Conservation (phyloP, 2,797 vertebrate species). For the Gallinago stenura region DNA sequence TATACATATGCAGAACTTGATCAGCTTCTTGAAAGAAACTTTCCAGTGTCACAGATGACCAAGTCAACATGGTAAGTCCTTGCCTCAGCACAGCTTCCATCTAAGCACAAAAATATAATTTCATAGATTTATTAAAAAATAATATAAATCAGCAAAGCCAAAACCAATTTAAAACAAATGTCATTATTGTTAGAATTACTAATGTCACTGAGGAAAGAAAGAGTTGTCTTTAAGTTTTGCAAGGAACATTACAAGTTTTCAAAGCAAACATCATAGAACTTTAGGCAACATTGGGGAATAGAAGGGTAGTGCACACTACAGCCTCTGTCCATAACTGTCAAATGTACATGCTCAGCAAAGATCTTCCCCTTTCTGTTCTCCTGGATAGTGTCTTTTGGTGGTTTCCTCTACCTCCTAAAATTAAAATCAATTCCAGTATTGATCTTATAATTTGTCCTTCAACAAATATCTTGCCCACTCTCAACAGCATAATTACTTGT, state of each 20-base stretch:
- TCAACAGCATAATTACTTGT: not conserved
- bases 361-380: not conserved
- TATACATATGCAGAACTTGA: constrained; percentile 78
- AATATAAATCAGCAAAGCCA: not conserved
- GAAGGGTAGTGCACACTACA: not conserved
- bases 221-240: not conserved
- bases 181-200: not conserved
- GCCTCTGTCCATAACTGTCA: not conserved
- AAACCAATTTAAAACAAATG: not conserved
- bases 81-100: constrained; percentile 81
- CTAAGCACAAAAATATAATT: constrained; percentile 66
- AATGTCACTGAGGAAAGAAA: not conserved
- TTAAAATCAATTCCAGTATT: not conserved
- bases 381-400: not conserved
- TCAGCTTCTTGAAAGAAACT: constrained; percentile 84
- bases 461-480: not conserved
- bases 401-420: not conserved
- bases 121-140: not conserved
- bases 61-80: constrained; percentile 84
- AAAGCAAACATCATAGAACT: not conserved
- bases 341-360: not conserved
- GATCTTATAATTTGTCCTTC: not conserved
- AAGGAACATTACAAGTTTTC: not conserved
- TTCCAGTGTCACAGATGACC: constrained; percentile 85
- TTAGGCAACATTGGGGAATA: not conserved